Conservation (phyloP, 2,888 invertebrate genomes). For the Aphodius granarius region DNA sequence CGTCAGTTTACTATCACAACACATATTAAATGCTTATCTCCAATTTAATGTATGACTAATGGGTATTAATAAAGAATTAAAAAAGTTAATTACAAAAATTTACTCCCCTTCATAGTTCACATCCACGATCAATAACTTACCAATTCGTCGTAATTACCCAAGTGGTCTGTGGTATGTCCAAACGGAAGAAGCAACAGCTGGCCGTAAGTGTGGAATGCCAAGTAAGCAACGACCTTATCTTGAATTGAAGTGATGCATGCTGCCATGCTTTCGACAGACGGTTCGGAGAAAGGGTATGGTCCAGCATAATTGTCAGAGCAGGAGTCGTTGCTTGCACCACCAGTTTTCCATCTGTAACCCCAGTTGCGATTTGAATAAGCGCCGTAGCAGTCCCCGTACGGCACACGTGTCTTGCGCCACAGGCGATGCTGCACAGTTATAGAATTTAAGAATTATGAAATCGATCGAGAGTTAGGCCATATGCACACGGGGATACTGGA, state of each 20-base stretch:
- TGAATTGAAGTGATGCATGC: conserved; percentile 55
- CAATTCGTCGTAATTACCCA: conserved; percentile 62
- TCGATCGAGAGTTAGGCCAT: background rate
- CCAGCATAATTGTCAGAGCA: conserved; percentile 70
- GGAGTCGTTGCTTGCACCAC: conserved; percentile 59
- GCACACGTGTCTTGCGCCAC: conserved; percentile 70
- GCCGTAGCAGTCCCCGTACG: conserved; percentile 60
- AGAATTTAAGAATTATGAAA: conserved; percentile 28
- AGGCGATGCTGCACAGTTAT: conserved; percentile 59
- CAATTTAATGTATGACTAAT: no score
- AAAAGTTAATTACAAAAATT: no score
- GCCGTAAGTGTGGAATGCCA: conserved; percentile 75
- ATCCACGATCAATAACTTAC: no score
- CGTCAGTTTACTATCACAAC: no score
- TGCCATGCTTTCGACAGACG: conserved; percentile 61
- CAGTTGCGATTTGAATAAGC: conserved; percentile 80
- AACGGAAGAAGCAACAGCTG: conserved; percentile 71
- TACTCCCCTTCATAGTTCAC: no score
- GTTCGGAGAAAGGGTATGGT: conserved; percentile 68
- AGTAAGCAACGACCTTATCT: conserved; percentile 55
- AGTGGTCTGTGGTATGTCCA: conserved; percentile 63
- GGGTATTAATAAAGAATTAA: no score
- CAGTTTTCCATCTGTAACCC: conserved; percentile 67
- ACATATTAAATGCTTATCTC: no score
- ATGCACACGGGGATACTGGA: no score